Base-by-base conservation (phyloP, 2,888 invertebrate genomes). In the Microchrysa polita region DNA sequence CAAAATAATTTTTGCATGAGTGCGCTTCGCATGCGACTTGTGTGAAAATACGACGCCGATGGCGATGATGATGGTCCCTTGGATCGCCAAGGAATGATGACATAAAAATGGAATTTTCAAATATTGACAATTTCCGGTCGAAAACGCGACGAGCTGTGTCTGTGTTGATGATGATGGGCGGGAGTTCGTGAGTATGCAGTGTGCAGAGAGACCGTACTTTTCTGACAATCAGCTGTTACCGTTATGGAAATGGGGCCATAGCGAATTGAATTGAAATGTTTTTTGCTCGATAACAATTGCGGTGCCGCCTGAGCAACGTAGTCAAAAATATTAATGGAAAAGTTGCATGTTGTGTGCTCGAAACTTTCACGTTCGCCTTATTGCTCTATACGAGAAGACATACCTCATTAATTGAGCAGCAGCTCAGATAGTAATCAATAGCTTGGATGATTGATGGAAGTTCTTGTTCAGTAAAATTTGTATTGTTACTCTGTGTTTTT, bases 171-270 rank as follows among this genome's bases (percentile, higher is more conserved):
- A n/a, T 5, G 20, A n/a, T n/a, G 23, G 22, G 53, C 20, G 48
- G 22, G 65, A 12, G 16, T 16, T n/a, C n/a, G n/a, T 16, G 20
- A 12, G 42, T 18, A 22, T 22, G 20, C 20, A 67, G 53, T 27
- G 23, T 23, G 20, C 20, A 67, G 53, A 5, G 23, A 22, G 48
- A 57, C 40, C 7, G 1, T 14, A 23, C 16, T 1, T 9, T n/a
- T 69, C 55, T 69, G 69, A 69, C 69, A 69, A 69, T 69, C 69
- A 69, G 69, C 69, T 69, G 69, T 34, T 23, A 10, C 65, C 55
- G 69, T 69, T 55, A 40, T 63, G 60, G 34, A 34, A 60, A 48
- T 48, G 48, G 48, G 48, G 48, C 16, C 48, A n/a, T 48, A 10
- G 48, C 48, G 48, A 48, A 48, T n/a, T 12, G 2, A n/a, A n/a